phyloP scores from a whole-genome alignment of 2,888 invertebrate species.

The Agriotes lineatus region DNA sequence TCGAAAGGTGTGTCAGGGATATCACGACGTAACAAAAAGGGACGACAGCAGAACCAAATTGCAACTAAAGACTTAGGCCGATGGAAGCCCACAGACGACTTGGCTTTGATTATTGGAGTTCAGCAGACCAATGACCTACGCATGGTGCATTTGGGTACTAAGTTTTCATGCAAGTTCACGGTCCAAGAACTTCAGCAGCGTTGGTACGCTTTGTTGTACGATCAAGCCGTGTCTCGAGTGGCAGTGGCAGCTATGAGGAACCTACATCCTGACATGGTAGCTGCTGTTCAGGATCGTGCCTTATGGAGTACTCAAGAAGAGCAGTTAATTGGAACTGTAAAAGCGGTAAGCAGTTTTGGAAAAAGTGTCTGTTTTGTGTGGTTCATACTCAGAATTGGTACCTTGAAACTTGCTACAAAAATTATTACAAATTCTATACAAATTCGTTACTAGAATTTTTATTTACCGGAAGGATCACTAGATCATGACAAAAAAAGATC shows the following conservation, averaged over 20 bases:
- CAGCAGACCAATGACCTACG: conserved; percentile 88
- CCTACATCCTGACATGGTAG: conserved; percentile 90
- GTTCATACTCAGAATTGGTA: no score
- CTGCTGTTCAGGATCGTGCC: conserved; percentile 88
- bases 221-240: conserved; percentile 92
- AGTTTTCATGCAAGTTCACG: conserved; percentile 96
- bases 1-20: conserved; percentile 61
- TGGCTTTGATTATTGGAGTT: conserved; percentile 92
- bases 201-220: conserved; percentile 96
- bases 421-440: no score
- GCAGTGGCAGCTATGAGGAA: conserved; percentile 94
- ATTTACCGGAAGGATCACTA: no score
- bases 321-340: conserved; percentile 82
- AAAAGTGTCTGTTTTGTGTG: neutral
- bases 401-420: no score
- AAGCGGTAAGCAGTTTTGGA: conserved; percentile 77
- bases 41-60: conserved; percentile 76
- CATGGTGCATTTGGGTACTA: conserved; percentile 90
- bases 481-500: no score
- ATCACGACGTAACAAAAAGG: conserved; percentile 70
- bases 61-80: conserved; percentile 89
- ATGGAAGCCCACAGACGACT: conserved; percentile 98
- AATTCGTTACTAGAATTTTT: no score
- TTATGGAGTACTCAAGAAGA: conserved; percentile 93
- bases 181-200: conserved; percentile 93